Evolutionary conservation across 2,888 invertebrate species (phyloP).

Genomic region (Drosophila paranaensis): DNA sequence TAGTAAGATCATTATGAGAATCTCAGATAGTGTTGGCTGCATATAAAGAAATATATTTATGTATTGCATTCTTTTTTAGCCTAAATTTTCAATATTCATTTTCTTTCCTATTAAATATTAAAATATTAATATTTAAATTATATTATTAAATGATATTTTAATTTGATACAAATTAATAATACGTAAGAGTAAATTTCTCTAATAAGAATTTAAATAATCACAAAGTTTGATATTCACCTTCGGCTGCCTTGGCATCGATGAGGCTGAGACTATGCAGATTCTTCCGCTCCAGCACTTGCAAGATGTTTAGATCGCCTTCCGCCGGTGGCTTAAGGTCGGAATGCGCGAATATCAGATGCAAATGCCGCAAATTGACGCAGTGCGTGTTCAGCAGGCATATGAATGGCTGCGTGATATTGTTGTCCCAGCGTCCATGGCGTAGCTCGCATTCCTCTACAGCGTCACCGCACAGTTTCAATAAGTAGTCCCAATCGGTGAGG

Average conservation of each 20-base stretch:
- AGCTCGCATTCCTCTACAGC: constrained; percentile 53
- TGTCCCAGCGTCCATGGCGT: constrained; percentile 61
- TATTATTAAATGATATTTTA: too few species aligned
- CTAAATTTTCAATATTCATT: too few species aligned
- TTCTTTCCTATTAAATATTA: too few species aligned
- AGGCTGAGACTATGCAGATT: constrained; percentile 51
- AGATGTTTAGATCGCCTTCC: constrained; percentile 21
- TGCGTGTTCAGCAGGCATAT: constrained; percentile 38
- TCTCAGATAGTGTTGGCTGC: not conserved
- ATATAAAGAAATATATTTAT: too few species aligned
- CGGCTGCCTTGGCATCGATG: constrained; percentile 53
- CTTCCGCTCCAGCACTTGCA: constrained; percentile 36
- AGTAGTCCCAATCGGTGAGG: constrained; percentile 55
- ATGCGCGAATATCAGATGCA: constrained; percentile 58
- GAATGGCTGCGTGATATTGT: constrained; percentile 48
- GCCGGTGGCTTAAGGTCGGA: constrained; percentile 29
- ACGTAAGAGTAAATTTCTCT: not conserved
- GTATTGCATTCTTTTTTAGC: too few species aligned
- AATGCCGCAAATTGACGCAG: constrained; percentile 48
- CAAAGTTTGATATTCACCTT: constrained; percentile 30
- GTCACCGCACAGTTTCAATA: constrained; percentile 50
- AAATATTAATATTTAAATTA: too few species aligned
- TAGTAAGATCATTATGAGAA: not conserved
- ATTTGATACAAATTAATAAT: not conserved
- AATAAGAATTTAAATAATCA: not conserved